These are phyloP conservation scores for Lepidochrysops patricia DNA, from an alignment of 2,888 invertebrate genomes.

Conservation along the genomic window DNA sequence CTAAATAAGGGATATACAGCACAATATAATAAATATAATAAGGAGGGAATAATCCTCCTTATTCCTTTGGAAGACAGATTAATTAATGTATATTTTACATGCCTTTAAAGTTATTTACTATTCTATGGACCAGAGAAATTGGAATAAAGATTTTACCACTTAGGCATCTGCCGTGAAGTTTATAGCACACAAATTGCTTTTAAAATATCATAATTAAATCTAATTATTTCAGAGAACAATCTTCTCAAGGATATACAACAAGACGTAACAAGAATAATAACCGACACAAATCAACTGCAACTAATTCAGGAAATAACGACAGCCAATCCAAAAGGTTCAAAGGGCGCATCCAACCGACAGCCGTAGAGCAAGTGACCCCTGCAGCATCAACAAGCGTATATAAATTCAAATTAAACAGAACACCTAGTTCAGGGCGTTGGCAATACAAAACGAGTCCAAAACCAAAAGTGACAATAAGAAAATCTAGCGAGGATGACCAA, in stretches of 20 bases:
- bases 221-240: conserved; percentile 72
- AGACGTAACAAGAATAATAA: conserved; percentile 69
- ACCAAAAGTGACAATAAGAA: conserved; percentile 87
- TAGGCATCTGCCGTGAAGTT: no score
- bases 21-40: no score
- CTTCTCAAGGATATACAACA: conserved; percentile 64
- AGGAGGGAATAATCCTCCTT: no score
- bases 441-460: conserved; percentile 93
- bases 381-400: conserved; percentile 77
- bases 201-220: background rate
- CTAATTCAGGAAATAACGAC: conserved; percentile 55
- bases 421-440: conserved; percentile 91
- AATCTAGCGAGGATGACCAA: conserved; percentile 74
- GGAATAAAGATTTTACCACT: no score
- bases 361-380: conserved; percentile 69
- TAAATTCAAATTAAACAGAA: conserved; percentile 86
- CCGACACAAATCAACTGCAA: conserved; percentile 56
- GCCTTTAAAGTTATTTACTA: no score
- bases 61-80: no score
- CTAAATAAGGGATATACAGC: no score
- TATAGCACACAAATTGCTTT: no score
- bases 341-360: conserved; percentile 75
- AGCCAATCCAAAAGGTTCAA: conserved; percentile 77
- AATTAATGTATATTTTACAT: no score
- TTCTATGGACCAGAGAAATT: no score